Conservation (phyloP, 2,888 invertebrate species). For the Harmothoe impar region DNA sequence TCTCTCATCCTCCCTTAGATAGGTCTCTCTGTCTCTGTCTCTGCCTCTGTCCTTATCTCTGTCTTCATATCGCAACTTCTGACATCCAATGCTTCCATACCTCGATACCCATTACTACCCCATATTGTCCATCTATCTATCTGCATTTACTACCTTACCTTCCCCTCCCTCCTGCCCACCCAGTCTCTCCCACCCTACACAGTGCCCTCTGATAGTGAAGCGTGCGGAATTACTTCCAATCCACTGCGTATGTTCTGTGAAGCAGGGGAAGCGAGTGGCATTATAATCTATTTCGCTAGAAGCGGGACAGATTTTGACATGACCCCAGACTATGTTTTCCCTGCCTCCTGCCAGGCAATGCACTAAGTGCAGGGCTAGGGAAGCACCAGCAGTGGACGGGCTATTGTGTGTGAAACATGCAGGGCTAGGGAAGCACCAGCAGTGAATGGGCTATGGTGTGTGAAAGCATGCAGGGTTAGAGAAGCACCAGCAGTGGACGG, state of each 20-base stretch:
- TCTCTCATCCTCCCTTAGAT: not conserved
- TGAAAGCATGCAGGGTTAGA: too few relatives aligned
- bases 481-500: too few relatives aligned
- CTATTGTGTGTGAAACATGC: not conserved
- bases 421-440: not conserved
- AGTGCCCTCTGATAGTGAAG: not conserved
- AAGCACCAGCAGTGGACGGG: not conserved
- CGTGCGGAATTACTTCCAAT: conserved; percentile 36
- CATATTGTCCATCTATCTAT: not conserved
- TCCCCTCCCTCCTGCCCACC: not conserved
- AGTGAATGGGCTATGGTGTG: too few relatives aligned
- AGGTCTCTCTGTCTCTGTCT: not conserved
- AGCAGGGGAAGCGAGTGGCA: not conserved
- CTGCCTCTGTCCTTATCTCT: not conserved
- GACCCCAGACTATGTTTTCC: conserved; percentile 36
- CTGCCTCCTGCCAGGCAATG: not conserved
- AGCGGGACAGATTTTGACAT: not conserved
- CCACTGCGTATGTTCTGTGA: conserved; percentile 7
- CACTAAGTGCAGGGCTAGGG: not conserved
- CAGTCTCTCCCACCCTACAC: not conserved
- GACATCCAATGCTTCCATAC: not conserved
- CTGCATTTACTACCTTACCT: not conserved
- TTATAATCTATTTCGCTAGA: conserved; percentile 25
- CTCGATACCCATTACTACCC: not conserved
- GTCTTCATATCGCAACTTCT: not conserved